Percentiles rank a stretch among this genome's conserved stretches.
phyloP scores from a whole-genome alignment of 2,797 vertebrate species.

The Oreochromis mossambicus region DNA sequence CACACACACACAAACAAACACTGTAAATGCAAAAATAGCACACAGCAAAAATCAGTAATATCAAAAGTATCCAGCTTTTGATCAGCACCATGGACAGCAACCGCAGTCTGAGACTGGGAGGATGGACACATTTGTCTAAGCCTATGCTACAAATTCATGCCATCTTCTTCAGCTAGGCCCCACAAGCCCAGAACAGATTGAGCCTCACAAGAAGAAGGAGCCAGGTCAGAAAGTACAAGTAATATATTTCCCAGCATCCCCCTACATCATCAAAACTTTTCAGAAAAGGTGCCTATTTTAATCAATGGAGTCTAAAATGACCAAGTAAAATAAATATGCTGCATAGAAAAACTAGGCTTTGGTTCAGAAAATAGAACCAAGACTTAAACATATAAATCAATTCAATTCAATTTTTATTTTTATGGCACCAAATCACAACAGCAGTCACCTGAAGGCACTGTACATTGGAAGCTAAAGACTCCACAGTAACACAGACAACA shows the following conservation, averaged over 20 bases:
- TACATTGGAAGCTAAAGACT: not conserved
- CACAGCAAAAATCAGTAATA: not conserved
- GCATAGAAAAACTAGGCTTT: not conserved
- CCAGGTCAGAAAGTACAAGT: not conserved
- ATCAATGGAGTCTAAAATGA: not conserved
- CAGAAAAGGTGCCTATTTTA: not conserved
- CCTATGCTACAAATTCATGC: not conserved
- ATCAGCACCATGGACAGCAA: not conserved
- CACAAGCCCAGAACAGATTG: not conserved
- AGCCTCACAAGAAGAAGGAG: not conserved
- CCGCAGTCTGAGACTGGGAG: not conserved
- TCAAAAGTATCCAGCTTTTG: not conserved
- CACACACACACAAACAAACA: rapidly evolving
- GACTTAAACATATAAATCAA: not conserved
- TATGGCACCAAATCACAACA: not conserved
- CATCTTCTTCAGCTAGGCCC: not conserved
- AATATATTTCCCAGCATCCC: not conserved
- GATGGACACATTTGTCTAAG: not conserved
- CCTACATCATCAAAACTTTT: not conserved
- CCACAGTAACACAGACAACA: not conserved
- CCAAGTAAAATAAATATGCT: not conserved
- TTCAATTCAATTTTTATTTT: not conserved
- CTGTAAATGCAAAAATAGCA: not conserved
- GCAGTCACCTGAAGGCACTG: not conserved
- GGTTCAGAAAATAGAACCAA: not conserved